Percentiles rank a stretch among this genome's conserved stretches.
Conservation (phyloP, 1,140 invertebrate genomes). For the Drosophila trapezifrons region DNA sequence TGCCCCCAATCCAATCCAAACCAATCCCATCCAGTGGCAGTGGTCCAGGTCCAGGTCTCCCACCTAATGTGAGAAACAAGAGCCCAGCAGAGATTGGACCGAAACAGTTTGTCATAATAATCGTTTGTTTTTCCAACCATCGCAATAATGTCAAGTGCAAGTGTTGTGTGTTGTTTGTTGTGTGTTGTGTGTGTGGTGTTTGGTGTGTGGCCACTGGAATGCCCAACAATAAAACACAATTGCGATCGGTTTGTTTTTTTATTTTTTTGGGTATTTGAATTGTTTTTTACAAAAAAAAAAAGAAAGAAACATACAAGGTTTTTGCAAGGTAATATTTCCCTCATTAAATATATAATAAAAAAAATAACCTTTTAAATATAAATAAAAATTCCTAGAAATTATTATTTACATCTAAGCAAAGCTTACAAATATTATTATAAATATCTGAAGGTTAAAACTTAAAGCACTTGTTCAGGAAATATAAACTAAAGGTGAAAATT, state of each 20-base stretch:
- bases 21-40: constrained; percentile 4
- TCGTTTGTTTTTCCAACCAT: constrained; percentile 38
- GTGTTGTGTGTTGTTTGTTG: constrained; percentile 24
- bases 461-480: no score
- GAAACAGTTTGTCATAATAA: constrained; percentile 71
- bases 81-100: constrained; percentile 32
- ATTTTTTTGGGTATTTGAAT: neutral
- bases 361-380: no score
- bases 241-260: neutral
- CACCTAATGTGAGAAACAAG: constrained; percentile 16
- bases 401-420: no score
- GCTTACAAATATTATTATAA: no score
- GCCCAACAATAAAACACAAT: constrained; percentile 6
- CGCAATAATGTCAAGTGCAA: constrained; percentile 75
- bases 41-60: constrained; percentile 1
- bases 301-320: no score
- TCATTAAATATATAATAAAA: neutral
- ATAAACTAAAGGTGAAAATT: no score
- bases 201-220: constrained; percentile 1
- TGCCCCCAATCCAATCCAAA: constrained; percentile 29
- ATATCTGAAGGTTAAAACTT: no score
- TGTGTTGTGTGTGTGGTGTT: neutral
- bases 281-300: neutral
- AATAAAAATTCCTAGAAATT: no score
- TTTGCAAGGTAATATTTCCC: neutral